Evolutionary conservation across 2,113 vertebrate species (phyloP), one percentile per base, ranked within the genome.

Genomic region (Dicentrarchus labrax): DNA sequence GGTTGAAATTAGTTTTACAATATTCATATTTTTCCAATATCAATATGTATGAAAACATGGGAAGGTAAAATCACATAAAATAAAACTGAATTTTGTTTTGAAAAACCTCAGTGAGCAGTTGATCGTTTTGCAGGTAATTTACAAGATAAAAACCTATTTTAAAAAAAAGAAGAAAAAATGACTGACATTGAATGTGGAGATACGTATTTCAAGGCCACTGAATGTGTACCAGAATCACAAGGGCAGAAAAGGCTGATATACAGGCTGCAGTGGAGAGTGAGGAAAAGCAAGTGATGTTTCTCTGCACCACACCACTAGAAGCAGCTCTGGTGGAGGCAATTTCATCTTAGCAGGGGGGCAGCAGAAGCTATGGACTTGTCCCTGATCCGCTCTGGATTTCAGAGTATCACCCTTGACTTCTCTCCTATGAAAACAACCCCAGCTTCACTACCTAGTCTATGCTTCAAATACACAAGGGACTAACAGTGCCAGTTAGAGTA

Each of bases 371-470:
- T 19, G 57, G 81, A 84, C 82, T 76, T 50, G 76, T 78, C 67
- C 53, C 43, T 76, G 82, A 85, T 70, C 72, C 15, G 15, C 74
- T 88, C 48, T 2, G 79, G 61, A 61, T 82, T 88, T 83, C 56
- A 86, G 47, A 86, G 60, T 47, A 59, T 76, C 88, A 87, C 78
- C 59, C 51, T 66, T 16, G 77, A 62, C 72, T 65, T 57, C 21
- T 24, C 59, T 75, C 4, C 22, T 51, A 56, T 51, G 15, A 19
- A 53, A 79, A 75, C 67, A 74, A 12, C 47, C 61, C 41, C 9
- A 17, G 17, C 30, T 53, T 61, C 48, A 57, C 57, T n/a, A 62
- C 22, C 30, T 19, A 2, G 64, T 19, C 51, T 53, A 30, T 45
- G 47, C 16, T 16, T 72, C 2, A 0, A 38, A 62, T 38, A 54